Evolutionary conservation across 2,797 vertebrate species (phyloP).

Genomic region (Danio jaintianensis): DNA sequence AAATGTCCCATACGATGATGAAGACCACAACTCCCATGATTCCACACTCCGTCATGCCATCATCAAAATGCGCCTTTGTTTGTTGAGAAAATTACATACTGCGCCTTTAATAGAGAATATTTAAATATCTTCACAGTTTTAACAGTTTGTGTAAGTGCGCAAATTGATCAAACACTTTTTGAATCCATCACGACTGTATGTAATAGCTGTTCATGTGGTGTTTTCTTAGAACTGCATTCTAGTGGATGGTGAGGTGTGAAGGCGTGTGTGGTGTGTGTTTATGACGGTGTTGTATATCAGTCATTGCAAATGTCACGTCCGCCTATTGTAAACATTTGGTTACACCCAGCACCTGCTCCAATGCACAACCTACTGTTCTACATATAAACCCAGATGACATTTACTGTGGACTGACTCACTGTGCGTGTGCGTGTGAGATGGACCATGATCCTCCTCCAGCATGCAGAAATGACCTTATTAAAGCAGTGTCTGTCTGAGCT

Average conservation of each 20-base stretch:
- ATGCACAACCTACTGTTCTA: slow-evolving; percentile 2
- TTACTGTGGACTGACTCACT: slow-evolving; percentile 15
- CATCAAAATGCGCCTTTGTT: too few relatives aligned
- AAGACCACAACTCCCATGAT: too few relatives aligned
- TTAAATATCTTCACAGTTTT: too few relatives aligned
- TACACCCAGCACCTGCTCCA: slow-evolving; percentile 17
- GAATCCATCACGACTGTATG: not conserved
- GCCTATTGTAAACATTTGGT: slow-evolving; percentile 38
- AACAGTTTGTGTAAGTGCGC: too few relatives aligned
- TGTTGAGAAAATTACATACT: too few relatives aligned
- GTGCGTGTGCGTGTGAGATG: not conserved
- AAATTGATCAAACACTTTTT: not conserved
- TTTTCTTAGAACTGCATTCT: not conserved
- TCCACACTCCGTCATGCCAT: too few relatives aligned
- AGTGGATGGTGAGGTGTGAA: not conserved
- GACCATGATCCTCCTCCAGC: not conserved
- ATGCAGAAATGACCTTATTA: slow-evolving; percentile 31
- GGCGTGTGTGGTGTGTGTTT: not conserved
- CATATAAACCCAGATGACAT: slow-evolving; percentile 22
- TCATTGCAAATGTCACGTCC: slow-evolving; percentile 13
- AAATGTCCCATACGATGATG: too few relatives aligned
- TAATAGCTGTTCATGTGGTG: not conserved
- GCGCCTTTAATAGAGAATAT: too few relatives aligned
- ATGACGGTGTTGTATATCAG: not conserved
- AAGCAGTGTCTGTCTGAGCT: not conserved